Conservation (phyloP, 2,113 vertebrate genomes). For the Vimba vimba region DNA sequence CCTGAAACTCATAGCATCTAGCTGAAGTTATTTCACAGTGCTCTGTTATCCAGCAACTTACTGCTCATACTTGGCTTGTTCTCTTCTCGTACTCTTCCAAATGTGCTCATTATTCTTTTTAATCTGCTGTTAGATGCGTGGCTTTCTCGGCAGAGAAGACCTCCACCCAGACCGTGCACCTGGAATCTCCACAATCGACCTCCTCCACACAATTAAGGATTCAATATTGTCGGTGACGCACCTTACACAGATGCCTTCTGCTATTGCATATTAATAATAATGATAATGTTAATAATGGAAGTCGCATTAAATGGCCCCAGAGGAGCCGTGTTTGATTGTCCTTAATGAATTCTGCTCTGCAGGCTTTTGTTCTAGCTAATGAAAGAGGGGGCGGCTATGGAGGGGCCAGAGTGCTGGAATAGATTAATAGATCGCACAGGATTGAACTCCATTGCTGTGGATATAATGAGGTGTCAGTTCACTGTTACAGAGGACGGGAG, state of each 20-base stretch:
- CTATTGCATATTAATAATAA: constrained; percentile 70
- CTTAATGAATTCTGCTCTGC: constrained; percentile 70
- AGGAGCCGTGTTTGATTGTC: constrained; percentile 69
- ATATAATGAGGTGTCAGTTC: constrained; percentile 74
- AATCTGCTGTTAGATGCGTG: background rate
- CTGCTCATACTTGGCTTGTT: background rate
- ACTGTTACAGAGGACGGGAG: constrained; percentile 49
- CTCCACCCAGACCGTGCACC: background rate
- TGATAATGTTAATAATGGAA: constrained; percentile 73
- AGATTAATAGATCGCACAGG: constrained; percentile 74
- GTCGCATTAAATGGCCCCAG: constrained; percentile 67
- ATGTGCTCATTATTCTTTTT: constrained; percentile 19
- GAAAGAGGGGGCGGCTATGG: constrained; percentile 63
- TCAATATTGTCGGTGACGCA: constrained; percentile 45
- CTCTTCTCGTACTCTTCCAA: background rate
- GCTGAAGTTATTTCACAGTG: background rate
- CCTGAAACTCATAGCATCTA: background rate
- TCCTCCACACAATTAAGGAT: constrained; percentile 56
- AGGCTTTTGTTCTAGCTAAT: constrained; percentile 72
- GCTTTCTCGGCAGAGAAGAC: background rate
- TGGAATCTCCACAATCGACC: constrained; percentile 30
- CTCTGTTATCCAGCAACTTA: background rate
- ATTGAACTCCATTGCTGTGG: constrained; percentile 70
- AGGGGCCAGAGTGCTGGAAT: constrained; percentile 57
- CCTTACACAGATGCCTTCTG: constrained; percentile 47